Conservation (phyloP, 1,140 invertebrate genomes). For the Triops cancriformis region DNA sequence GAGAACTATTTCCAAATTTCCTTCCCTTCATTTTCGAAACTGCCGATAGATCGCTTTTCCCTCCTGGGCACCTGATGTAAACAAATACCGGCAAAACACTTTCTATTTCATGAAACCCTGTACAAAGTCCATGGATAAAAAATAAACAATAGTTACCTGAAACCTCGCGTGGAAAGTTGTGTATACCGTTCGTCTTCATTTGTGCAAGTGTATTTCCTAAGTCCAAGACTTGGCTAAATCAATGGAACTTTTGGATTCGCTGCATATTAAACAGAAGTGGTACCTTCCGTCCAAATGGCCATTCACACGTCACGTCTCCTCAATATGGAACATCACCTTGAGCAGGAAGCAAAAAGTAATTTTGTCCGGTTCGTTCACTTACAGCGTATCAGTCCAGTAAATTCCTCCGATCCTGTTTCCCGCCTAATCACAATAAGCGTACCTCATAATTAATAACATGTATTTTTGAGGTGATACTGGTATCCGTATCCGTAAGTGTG, state of each 20-base stretch:
- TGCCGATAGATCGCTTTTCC: no score
- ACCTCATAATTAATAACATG: not conserved
- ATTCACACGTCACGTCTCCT: not conserved
- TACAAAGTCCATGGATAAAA: no score
- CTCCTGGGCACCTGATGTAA: no score
- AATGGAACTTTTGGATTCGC: not conserved
- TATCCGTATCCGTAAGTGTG: conserved; percentile 11
- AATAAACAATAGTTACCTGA: no score
- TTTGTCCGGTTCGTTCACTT: not conserved
- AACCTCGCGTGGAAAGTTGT: no score
- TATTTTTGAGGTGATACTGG: conserved; percentile 14
- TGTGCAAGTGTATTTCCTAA: no score
- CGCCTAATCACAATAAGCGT: not conserved
- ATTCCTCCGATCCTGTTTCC: not conserved
- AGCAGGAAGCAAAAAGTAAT: not conserved
- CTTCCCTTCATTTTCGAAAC: no score
- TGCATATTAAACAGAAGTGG: not conserved
- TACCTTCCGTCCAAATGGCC: not conserved
- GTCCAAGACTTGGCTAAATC: not conserved
- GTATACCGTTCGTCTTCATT: no score
- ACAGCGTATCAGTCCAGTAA: not conserved
- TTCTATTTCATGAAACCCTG: no score
- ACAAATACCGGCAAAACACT: no score
- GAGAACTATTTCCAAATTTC: no score
- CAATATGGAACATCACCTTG: not conserved